Percentiles rank a stretch among this genome's conserved stretches.
phyloP scores from a whole-genome alignment of 2,797 vertebrate genomes.

The Poeciliopsis gracilis region DNA sequence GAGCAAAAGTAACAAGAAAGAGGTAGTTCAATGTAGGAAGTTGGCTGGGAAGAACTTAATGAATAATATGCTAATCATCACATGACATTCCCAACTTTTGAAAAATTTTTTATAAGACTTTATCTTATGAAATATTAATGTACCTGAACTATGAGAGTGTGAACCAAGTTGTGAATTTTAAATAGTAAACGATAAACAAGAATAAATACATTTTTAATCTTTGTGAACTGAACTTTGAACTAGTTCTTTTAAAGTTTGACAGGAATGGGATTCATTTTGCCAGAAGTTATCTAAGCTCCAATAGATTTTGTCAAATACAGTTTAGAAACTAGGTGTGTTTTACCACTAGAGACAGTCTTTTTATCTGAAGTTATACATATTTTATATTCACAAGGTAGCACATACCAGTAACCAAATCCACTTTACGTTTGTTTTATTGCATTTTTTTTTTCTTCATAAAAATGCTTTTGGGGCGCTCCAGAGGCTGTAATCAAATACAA shows the following conservation, averaged over 20 bases:
- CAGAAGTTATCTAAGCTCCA: background rate
- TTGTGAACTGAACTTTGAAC: constrained; percentile 1
- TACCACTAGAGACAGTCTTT: constrained; percentile 10
- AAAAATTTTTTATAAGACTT: background rate
- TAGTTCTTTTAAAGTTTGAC: background rate
- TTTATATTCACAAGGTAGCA: constrained; percentile 9
- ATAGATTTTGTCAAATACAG: constrained; percentile 7
- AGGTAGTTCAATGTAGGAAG: background rate
- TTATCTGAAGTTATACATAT: constrained; percentile 4
- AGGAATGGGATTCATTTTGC: constrained; percentile 6
- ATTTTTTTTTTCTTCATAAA: constrained; percentile 26
- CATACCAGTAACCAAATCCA: constrained; percentile 3
- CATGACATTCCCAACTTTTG: background rate
- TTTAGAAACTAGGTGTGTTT: background rate
- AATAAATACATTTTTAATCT: constrained; percentile 1
- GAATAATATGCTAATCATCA: constrained; percentile 4
- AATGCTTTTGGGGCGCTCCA: constrained; percentile 15
- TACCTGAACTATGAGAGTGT: background rate
- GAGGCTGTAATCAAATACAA: constrained; percentile 43
- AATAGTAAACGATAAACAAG: background rate
- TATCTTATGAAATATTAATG: constrained; percentile 3
- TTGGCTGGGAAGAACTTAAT: background rate
- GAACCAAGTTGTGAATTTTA: constrained; percentile 3
- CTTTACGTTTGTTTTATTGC: constrained; percentile 18
- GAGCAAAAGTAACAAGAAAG: background rate